These are phyloP conservation scores for Apotomis capreana DNA, from an alignment of 2,888 invertebrate species.

Conservation along the genomic window DNA sequence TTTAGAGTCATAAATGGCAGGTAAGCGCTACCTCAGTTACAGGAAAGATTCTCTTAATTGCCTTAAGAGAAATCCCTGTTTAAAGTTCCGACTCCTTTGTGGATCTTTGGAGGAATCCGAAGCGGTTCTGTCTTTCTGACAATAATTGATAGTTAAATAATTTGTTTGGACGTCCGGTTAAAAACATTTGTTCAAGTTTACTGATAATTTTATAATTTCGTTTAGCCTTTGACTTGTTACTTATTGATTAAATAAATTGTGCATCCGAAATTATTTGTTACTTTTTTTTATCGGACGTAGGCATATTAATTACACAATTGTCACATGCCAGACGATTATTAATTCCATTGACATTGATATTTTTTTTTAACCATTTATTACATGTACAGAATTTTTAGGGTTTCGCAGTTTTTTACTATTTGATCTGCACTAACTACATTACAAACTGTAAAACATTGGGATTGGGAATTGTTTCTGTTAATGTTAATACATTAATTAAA, in stretches of 20 bases:
- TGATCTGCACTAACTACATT: too few relatives aligned
- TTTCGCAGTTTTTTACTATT: too few relatives aligned
- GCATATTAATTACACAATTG: too few relatives aligned
- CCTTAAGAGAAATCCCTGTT: constrained; percentile 61
- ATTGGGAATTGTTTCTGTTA: too few relatives aligned
- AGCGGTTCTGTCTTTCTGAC: constrained; percentile 12
- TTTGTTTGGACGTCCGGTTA: constrained; percentile 44
- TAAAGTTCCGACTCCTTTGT: constrained; percentile 59
- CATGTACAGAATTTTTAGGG: too few relatives aligned
- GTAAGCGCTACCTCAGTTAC: constrained; percentile 78
- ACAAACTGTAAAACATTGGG: too few relatives aligned
- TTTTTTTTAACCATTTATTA: too few relatives aligned
- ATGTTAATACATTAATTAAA: too few relatives aligned
- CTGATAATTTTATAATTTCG: constrained; percentile 13
- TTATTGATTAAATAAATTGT: neutral
- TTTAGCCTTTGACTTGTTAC: constrained; percentile 11
- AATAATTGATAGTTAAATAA: constrained; percentile 45
- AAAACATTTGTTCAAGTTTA: constrained; percentile 20
- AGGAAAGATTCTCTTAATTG: constrained; percentile 67
- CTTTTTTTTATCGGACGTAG: neutral
- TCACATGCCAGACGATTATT: too few relatives aligned
- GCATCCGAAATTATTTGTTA: neutral
- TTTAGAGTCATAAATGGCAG: constrained; percentile 72
- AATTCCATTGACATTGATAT: too few relatives aligned
- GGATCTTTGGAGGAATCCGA: constrained; percentile 48